Evolutionary conservation across 2,888 invertebrate genomes (phyloP).

Genomic region (Proisotoma minuta): DNA sequence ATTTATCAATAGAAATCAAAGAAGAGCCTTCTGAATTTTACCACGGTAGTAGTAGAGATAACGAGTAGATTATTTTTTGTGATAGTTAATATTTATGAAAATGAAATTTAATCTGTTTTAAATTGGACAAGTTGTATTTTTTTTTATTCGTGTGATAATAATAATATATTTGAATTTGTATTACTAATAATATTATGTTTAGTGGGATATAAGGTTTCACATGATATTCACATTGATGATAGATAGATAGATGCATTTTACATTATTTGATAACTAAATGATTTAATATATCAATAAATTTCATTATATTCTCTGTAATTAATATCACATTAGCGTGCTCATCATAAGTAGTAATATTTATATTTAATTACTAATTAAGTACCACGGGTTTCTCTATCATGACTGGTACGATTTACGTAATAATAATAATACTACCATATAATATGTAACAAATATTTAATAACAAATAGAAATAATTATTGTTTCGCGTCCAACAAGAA

Average conservation of each 20-base stretch:
- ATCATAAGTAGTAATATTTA: background rate
- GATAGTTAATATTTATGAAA: too few species aligned
- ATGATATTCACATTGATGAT: background rate
- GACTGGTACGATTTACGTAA: background rate
- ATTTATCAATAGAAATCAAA: constrained; percentile 38
- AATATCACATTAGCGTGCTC: too few species aligned
- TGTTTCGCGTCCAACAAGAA: too few species aligned
- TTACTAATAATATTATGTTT: background rate
- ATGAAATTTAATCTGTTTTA: too few species aligned
- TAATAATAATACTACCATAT: too few species aligned
- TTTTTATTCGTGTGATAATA: background rate
- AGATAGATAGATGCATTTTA: background rate
- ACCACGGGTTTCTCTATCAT: background rate
- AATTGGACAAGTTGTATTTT: too few species aligned
- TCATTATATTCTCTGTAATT: background rate
- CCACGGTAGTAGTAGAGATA: too few species aligned
- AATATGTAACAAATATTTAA: too few species aligned
- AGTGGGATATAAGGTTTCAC: background rate
- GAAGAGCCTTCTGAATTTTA: constrained; percentile 44
- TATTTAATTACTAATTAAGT: background rate
- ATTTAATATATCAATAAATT: background rate
- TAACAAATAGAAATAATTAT: too few species aligned
- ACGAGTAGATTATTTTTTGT: too few species aligned
- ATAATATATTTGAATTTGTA: background rate
- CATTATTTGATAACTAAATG: background rate